Base-by-base conservation (phyloP, 1,140 invertebrate species). In the Manduca sexta region DNA sequence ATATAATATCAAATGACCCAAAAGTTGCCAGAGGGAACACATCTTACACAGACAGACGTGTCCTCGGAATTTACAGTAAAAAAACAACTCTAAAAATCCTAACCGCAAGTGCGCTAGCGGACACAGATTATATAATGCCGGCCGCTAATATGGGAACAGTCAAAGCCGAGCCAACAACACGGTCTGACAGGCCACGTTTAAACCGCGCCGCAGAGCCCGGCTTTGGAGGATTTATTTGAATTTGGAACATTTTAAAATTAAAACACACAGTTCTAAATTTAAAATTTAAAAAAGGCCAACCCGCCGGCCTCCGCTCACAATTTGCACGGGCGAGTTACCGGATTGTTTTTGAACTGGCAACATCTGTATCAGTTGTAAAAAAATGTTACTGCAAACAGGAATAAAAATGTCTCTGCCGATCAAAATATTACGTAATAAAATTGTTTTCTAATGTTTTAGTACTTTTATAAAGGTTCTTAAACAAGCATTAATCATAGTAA, bases 201-300 rank as follows among this genome's bases (percentile, higher is more conserved):
- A 18, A 37, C 35, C 16, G 39, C 39, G 39, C n/a, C n/a, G 39
- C 18, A n/a, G 39, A 11, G 17, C 6, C 38, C 33, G 18, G 50
- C 50, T 52, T 46, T 26, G 41, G 45, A 42, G 50, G 50, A 52
- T 52, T 47, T 52, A 52, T 52, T 52, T 46, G 45, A 52, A 51
- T 51, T 45, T 45, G n/a, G 17, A 52, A 30, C 18, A 38, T 52
- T 46, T 46, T 26, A 46, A 46, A 26, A 43, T 42, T 46, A 52
- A 42, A 37, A 42, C 21, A 18, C 11, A n/a, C 8, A 16, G 30
- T 17, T 45, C 30, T 35, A 42, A 52, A 42, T 41, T 42, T 52
- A 29, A 42, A 52, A 42, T 41, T 42, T 52, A 38, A 29, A 52
- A 52, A 37, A 10, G 18, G 17, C 33, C n/a, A n/a, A n/a, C n/a